Evolutionary conservation across 2,113 vertebrate species (phyloP).

Genomic region (Phylloscopus trochiloides): DNA sequence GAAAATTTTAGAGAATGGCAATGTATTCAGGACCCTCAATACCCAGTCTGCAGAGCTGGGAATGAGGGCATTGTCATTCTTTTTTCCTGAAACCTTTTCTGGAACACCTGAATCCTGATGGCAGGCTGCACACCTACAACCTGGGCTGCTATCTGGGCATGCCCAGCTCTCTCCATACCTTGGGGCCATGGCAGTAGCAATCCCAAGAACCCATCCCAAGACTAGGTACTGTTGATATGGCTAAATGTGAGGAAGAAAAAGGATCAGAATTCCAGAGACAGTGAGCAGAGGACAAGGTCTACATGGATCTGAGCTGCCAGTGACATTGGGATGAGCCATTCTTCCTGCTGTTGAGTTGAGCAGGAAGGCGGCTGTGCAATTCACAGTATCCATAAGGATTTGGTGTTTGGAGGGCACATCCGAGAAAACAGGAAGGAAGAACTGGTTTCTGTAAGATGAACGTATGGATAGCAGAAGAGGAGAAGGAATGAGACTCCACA

Average conservation of each 20-base stretch:
- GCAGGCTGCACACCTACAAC: not conserved
- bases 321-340: fast-evolving
- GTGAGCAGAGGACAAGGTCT: not conserved
- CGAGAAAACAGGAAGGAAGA: not conserved
- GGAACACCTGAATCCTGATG: not conserved
- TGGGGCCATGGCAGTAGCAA: not conserved
- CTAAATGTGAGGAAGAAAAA: not conserved
- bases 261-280: not conserved
- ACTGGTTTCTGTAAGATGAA: not conserved
- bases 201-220: not conserved
- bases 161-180: not conserved
- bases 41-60: not conserved
- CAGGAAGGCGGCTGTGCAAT: not conserved
- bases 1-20: not conserved
- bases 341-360: not conserved
- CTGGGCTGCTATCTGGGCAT: not conserved
- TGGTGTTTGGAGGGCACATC: not conserved
- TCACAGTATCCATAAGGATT: not conserved
- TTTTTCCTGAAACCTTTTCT: not conserved
- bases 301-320: not conserved
- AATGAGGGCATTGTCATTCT: not conserved
- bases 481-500: not conserved
- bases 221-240: not conserved
- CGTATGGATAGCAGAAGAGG: not conserved
- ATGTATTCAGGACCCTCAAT: not conserved